Evolutionary conservation across 2,888 invertebrate genomes (phyloP).

Genomic region (Automeris io): DNA sequence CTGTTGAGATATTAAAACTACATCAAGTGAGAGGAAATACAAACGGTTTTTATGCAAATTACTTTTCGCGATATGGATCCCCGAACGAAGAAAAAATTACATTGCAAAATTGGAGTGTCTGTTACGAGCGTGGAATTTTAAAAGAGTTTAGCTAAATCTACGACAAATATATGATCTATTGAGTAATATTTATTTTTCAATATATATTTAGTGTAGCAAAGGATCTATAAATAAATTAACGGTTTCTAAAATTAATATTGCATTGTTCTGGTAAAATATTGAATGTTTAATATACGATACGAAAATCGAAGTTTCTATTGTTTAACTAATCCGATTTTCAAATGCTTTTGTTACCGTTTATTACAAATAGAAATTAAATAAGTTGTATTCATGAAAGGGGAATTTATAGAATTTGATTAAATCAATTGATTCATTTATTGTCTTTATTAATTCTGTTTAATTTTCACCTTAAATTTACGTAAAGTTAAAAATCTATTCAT

Average conservation of each 20-base stretch:
- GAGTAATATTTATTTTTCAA: neutral
- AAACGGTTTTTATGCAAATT: slow-evolving; percentile 30
- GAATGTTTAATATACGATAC: neutral
- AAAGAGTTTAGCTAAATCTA: neutral
- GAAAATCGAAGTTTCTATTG: no score
- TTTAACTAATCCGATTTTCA: no score
- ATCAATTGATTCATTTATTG: no score
- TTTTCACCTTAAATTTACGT: no score
- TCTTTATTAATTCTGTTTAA: no score
- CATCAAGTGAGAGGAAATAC: slow-evolving; percentile 29
- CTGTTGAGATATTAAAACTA: slow-evolving; percentile 35
- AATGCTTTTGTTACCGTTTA: no score
- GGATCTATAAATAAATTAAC: neutral
- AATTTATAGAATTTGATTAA: no score
- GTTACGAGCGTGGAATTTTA: slow-evolving; percentile 1
- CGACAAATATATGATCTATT: neutral
- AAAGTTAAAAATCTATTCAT: no score
- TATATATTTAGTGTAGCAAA: no score
- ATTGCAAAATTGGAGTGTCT: neutral
- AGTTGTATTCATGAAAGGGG: no score
- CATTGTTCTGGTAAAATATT: neutral
- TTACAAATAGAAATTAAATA: no score
- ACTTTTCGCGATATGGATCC: slow-evolving; percentile 20
- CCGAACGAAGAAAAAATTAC: slow-evolving; percentile 10
- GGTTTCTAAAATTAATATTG: neutral